A percentile compares a stretch with the other conserved stretches of the same genome.
These are phyloP conservation scores for Quiscalus mexicanus DNA, from an alignment of 2,113 vertebrate genomes.

Conservation along the genomic window DNA sequence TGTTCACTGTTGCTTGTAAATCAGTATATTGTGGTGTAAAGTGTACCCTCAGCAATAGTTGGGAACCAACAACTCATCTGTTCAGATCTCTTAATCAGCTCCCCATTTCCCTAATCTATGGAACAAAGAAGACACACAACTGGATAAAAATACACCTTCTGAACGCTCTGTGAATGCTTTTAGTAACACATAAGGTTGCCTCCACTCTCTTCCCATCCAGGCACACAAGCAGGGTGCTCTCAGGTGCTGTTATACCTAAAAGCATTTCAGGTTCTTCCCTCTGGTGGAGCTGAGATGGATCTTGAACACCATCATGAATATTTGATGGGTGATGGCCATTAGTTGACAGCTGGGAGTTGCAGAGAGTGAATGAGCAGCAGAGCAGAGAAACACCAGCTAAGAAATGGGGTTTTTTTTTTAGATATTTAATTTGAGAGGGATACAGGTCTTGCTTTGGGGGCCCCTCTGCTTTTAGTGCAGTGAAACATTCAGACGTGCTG, in stretches of 20 bases:
- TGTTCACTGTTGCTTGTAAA: neutral
- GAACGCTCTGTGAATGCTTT: neutral
- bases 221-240: neutral
- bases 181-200: neutral
- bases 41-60: neutral
- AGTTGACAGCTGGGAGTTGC: neutral
- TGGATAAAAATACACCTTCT: neutral
- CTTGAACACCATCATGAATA: neutral
- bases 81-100: neutral
- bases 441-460: neutral
- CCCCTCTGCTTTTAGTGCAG: neutral
- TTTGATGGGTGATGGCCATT: neutral
- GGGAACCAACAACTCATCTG: neutral
- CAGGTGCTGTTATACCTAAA: neutral
- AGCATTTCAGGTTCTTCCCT: accelerated
- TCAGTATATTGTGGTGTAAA: neutral
- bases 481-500: accelerated
- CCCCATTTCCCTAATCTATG: neutral
- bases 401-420: neutral
- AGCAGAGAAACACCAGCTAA: neutral
- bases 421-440: neutral
- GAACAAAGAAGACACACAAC: neutral
- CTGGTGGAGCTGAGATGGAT: neutral
- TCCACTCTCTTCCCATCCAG: accelerated
- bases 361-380: neutral